phyloP scores from a whole-genome alignment of 2,113 vertebrate genomes.

The Beaufortia kweichowensis region DNA sequence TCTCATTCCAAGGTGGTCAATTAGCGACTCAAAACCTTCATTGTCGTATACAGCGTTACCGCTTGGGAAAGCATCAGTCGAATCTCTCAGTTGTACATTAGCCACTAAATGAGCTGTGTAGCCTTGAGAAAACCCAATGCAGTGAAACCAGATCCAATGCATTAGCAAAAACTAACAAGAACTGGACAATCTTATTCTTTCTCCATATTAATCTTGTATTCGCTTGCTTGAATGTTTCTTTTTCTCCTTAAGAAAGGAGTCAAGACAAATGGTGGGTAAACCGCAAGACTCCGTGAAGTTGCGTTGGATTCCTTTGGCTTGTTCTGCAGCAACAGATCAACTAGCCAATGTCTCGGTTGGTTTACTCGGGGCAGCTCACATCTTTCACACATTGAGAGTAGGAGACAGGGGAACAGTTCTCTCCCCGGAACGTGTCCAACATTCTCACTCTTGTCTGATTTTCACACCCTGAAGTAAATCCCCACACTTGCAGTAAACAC shows the following conservation, averaged over 20 bases:
- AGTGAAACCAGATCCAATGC: conserved; percentile 27
- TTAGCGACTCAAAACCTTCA: conserved; percentile 6
- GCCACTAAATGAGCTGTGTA: conserved; percentile 35
- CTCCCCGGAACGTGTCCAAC: not conserved
- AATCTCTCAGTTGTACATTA: conserved; percentile 28
- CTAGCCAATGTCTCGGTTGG: conserved; percentile 59
- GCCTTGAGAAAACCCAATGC: conserved; percentile 28
- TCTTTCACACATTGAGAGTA: conserved; percentile 56
- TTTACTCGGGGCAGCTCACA: conserved; percentile 63
- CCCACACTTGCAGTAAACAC: conserved; percentile 5
- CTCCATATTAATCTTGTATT: conserved; percentile 4
- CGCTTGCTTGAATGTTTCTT: conserved; percentile 27
- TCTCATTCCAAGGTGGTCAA: conserved; percentile 23
- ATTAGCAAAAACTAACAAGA: conserved; percentile 23
- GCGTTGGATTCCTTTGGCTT: conserved; percentile 65
- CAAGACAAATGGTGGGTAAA: conserved; percentile 50
- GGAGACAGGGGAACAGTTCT: not conserved
- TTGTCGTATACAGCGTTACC: not conserved
- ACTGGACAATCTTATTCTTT: conserved; percentile 11
- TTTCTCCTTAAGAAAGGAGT: conserved; percentile 21
- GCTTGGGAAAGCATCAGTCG: conserved; percentile 20
- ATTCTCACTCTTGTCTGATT: not conserved
- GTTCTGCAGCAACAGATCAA: conserved; percentile 59
- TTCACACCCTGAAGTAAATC: conserved; percentile 5
- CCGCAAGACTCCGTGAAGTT: conserved; percentile 58